Conservation (phyloP, 2,888 invertebrate species). For the Colletes collaris region DNA sequence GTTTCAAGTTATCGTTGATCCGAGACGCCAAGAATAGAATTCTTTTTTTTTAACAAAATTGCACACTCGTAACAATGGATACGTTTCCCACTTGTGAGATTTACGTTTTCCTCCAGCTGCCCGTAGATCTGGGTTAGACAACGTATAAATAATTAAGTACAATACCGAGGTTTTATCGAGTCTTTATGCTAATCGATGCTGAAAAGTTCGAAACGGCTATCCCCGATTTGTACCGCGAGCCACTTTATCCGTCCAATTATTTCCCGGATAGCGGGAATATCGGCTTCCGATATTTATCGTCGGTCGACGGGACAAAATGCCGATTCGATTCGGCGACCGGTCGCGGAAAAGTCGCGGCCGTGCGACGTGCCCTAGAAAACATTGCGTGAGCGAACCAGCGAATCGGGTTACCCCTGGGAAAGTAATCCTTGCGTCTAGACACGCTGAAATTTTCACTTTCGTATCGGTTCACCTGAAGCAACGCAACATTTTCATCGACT, state of each 20-base stretch:
- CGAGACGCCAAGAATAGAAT: too few species aligned
- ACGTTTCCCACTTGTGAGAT: too few species aligned
- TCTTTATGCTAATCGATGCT: constrained; percentile 17
- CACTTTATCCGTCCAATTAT: constrained; percentile 7
- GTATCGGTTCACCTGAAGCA: constrained; percentile 13
- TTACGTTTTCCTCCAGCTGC: not conserved
- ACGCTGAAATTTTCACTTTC: constrained; percentile 50
- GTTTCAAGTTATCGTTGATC: too few species aligned
- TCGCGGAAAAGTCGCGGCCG: constrained; percentile 10
- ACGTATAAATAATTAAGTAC: constrained; percentile 1
- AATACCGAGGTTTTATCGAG: not conserved
- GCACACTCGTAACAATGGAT: too few species aligned
- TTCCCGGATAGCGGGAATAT: not conserved
- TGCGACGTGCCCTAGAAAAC: constrained; percentile 51
- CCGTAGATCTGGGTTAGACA: not conserved
- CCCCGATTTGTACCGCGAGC: not conserved
- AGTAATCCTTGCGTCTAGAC: constrained; percentile 45
- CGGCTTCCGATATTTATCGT: constrained; percentile 4
- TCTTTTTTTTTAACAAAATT: too few species aligned
- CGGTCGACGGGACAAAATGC: constrained; percentile 8
- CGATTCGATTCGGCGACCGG: not conserved
- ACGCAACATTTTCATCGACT: not conserved
- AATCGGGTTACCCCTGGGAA: constrained; percentile 39
- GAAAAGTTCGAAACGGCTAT: not conserved
- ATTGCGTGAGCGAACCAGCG: constrained; percentile 28